Evolutionary conservation across 2,113 vertebrate genomes (phyloP), one percentile per base, ranked within the genome.

Genomic region (Apodemus speciosus): DNA sequence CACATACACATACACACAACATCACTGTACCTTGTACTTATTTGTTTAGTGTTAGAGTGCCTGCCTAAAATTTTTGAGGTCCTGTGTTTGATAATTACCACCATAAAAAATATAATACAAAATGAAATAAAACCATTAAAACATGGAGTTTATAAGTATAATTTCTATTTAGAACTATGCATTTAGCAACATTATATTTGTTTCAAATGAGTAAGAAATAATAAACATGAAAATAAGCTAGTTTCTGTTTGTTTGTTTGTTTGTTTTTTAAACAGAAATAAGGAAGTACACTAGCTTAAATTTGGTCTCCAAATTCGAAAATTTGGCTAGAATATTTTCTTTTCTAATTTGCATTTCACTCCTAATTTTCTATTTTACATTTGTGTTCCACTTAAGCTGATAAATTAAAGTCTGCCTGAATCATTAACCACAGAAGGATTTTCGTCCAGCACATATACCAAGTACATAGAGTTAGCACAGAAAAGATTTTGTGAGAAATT

Each of bases 221-320:
- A 21, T 60, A 75, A 80, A 27, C 30, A 72, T 85, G 3, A 88
- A 86, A 95, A 89, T 30, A 73, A 13, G n/a, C 0, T 3, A 2
- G 30, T 66, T 87, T 11, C 10, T 11, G 21, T n/a, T n/a, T n/a
- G n/a, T n/a, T n/a, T n/a, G n/a, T 46, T 6, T 46, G 43, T 46
- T 46, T 46, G 87, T 30, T 86, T 1, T 73, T 14, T 27, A 35
- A 56, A 30, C 25, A 85, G 6, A 3, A 85, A 60, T 58, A 58
- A 72, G 8, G 8, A 90, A 79, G 60, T 80, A 85, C 13, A 2
- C 1, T 30, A 64, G 14, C 86, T 86, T 11, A 62, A 30, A 9
- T 89, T 89, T 95, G 27, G 15, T 46, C 9, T 43, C 9, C 51
- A 88, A 11, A 49, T 81, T 88, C 3, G 80, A 93, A 88, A 73